Conservation (phyloP, 2,888 invertebrate species). For the Ceraclea dissimilis region DNA sequence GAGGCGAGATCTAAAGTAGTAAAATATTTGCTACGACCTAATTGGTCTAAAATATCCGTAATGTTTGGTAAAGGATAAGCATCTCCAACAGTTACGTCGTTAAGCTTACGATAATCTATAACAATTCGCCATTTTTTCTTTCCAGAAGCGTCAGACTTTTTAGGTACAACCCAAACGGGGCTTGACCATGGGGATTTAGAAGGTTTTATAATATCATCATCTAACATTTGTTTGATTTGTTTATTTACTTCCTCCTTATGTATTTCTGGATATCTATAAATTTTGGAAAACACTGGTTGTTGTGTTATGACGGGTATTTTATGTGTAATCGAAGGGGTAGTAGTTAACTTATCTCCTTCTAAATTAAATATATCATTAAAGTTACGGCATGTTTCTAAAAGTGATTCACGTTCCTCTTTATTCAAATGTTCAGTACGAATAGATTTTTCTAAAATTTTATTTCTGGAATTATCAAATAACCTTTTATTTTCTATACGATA, state of each 20-base stretch:
- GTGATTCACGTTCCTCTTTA: constrained; percentile 26
- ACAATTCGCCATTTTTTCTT: constrained; percentile 5
- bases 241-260: constrained; percentile 29
- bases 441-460: neutral
- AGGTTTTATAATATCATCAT: constrained; percentile 28
- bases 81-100: constrained; percentile 5
- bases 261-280: constrained; percentile 29
- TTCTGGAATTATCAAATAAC: neutral
- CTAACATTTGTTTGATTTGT: constrained; percentile 28
- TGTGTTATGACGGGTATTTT: constrained; percentile 26
- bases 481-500: neutral
- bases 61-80: constrained; percentile 10
- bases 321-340: constrained; percentile 26
- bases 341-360: constrained; percentile 26
- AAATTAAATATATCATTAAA: constrained; percentile 26
- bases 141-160: constrained; percentile 14
- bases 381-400: constrained; percentile 24
- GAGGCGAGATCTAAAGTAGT: constrained; percentile 3
- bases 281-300: constrained; percentile 27
- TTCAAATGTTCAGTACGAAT: constrained; percentile 25
- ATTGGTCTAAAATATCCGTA: constrained; percentile 9
- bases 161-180: constrained; percentile 22
- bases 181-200: constrained; percentile 23
- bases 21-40: constrained; percentile 5
- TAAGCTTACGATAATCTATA: constrained; percentile 3